Percentiles rank a stretch among this genome's conserved stretches.
Conservation (phyloP, 2,797 vertebrate species). For the Manis pentadactyla region DNA sequence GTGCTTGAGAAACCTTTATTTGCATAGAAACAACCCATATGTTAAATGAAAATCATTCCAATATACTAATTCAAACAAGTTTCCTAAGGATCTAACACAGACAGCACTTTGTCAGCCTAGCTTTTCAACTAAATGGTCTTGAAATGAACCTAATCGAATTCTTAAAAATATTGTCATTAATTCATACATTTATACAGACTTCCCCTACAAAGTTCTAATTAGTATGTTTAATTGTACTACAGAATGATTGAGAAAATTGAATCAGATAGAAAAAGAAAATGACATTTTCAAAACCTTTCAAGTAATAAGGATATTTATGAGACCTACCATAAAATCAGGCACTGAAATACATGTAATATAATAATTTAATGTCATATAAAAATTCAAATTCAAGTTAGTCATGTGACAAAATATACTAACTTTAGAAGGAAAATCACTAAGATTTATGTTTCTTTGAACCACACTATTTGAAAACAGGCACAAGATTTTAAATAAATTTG, state of each 20-base stretch:
- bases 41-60: conserved; percentile 53
- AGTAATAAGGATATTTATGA: neutral
- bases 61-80: conserved; percentile 47
- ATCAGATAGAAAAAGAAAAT: conserved; percentile 34
- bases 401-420: neutral
- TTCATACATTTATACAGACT: neutral
- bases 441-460: neutral
- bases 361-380: neutral
- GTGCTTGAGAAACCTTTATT: conserved; percentile 4
- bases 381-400: conserved; percentile 18
- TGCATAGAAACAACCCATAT: conserved; percentile 53
- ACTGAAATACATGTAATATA: neutral
- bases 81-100: conserved; percentile 29
- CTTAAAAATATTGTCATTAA: conserved; percentile 46
- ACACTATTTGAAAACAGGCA: neutral
- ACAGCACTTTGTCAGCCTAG: neutral
- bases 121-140: conserved; percentile 31
- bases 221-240: neutral
- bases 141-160: conserved; percentile 30
- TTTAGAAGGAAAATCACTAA: neutral
- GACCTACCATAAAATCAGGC: conserved; percentile 8
- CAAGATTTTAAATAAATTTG: neutral
- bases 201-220: conserved; percentile 21
- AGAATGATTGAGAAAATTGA: conserved; percentile 45
- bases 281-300: neutral